Evolutionary conservation across 2,797 vertebrate species (phyloP), one percentile per base, ranked within the genome.

Genomic region (Malurus splendens): DNA sequence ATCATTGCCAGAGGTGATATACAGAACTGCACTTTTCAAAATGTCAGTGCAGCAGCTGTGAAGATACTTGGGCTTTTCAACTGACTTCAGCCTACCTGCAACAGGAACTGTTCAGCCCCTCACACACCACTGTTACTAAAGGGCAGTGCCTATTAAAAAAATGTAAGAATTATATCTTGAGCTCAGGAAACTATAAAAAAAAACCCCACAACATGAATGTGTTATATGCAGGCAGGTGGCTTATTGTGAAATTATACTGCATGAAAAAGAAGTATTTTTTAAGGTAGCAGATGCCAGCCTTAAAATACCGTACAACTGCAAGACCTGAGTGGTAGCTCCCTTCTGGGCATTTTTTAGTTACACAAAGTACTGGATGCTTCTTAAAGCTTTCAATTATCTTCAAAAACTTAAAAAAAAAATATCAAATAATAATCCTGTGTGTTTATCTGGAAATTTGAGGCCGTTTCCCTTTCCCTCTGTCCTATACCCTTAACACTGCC

Each of bases 391-490:
- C 0, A 0, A 39, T 20, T 33, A 39, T 7, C 22, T 36, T 48
- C 55, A 8, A 9, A 33, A 45, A 5, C 5, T 5, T 52, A 36
- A 36, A 36, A 36, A 36, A 36, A 36, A 36, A 56, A 24, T 52
- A 24, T 52, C 30, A 25, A 24, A 36, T 11, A 42, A 12, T 10
- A 59, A 25, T 3, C 17, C 22, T 30, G 7, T 1, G 6, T 6
- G 5, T 41, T 50, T 28, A 41, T 28, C 8, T 8, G 9, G 5
- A 59, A 33, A 8, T 10, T 0, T 16, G 27, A 54, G 15, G 10
- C 5, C 0, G 0, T 8, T 70, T 56, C 51, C 27, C 18, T 25
- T 55, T 32, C 27, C 30, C n/a, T 48, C 9, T 13, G 13, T 3
- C 14, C 8, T 13, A 5, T 0, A 44, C n/a, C 16, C 52, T 24